Conservation (phyloP, 2,888 invertebrate genomes). For the Drymonia ruficornis region DNA sequence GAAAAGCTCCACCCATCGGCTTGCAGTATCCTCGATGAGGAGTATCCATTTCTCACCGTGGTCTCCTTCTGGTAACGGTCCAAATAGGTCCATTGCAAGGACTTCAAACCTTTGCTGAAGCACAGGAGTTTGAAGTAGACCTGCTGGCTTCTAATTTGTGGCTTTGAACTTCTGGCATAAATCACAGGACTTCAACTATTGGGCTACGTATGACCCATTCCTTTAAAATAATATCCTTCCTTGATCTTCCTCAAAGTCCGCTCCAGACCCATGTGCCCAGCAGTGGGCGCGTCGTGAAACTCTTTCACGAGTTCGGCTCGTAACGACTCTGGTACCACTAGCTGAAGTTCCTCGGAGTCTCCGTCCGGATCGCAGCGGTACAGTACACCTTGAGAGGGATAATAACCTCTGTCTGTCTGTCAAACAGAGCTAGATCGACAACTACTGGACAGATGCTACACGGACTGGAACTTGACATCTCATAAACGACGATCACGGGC, state of each 20-base stretch:
- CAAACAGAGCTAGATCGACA: slow-evolving; percentile 14
- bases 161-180: slow-evolving; percentile 26
- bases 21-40: slow-evolving; percentile 11
- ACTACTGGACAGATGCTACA: slow-evolving; percentile 9
- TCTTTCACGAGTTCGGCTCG: background rate
- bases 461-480: background rate
- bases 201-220: slow-evolving; percentile 1
- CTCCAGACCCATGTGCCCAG: no score
- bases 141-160: slow-evolving; percentile 27
- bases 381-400: background rate
- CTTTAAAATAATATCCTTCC: slow-evolving; percentile 2
- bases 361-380: background rate
- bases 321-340: background rate
- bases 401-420: background rate
- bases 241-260: no score
- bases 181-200: slow-evolving; percentile 1
- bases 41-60: slow-evolving; percentile 8
- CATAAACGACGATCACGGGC: slow-evolving; percentile 8
- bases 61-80: no score
- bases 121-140: slow-evolving; percentile 22
- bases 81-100: slow-evolving; percentile 30
- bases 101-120: slow-evolving; percentile 25
- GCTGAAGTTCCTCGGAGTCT: background rate
- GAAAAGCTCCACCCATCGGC: background rate
- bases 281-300: no score